Percentiles rank a stretch among this genome's conserved stretches.
Evolutionary conservation across 2,113 vertebrate genomes (phyloP).

Genomic region (Spea bombifrons): DNA sequence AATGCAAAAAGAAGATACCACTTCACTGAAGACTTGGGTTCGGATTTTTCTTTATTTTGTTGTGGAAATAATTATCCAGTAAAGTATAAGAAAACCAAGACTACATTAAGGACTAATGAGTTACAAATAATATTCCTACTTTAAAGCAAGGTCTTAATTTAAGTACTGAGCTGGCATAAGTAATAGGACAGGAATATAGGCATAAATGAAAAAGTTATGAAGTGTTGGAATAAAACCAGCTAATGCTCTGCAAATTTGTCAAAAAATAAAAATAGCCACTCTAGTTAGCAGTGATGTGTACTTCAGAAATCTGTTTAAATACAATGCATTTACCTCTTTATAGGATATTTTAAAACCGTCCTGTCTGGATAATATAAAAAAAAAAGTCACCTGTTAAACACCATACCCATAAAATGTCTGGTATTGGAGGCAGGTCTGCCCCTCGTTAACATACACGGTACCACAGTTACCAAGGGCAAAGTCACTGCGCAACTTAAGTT

Average conservation of each 20-base stretch:
- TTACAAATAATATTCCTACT: constrained; percentile 21
- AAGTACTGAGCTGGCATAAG: constrained; percentile 1
- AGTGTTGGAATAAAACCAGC: neutral
- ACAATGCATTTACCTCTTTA: too few species aligned
- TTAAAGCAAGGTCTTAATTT: neutral
- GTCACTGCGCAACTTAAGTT: too few species aligned
- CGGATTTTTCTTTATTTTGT: constrained; percentile 41
- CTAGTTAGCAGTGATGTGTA: neutral
- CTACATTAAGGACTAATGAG: constrained; percentile 38
- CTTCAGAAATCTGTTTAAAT: too few species aligned
- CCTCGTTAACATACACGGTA: too few species aligned
- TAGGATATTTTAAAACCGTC: too few species aligned
- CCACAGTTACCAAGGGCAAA: too few species aligned
- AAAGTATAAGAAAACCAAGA: constrained; percentile 35
- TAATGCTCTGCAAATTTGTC: neutral
- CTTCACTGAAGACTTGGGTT: too few species aligned
- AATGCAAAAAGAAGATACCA: too few species aligned
- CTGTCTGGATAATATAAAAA: too few species aligned
- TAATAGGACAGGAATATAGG: constrained; percentile 7
- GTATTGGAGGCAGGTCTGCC: too few species aligned
- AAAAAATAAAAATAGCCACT: neutral
- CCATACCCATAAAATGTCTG: too few species aligned
- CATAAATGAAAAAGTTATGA: neutral
- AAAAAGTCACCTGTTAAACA: too few species aligned
- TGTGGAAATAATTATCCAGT: constrained; percentile 41